Conservation (phyloP, 2,888 invertebrate genomes). For the Petrolisthes manimaculis region DNA sequence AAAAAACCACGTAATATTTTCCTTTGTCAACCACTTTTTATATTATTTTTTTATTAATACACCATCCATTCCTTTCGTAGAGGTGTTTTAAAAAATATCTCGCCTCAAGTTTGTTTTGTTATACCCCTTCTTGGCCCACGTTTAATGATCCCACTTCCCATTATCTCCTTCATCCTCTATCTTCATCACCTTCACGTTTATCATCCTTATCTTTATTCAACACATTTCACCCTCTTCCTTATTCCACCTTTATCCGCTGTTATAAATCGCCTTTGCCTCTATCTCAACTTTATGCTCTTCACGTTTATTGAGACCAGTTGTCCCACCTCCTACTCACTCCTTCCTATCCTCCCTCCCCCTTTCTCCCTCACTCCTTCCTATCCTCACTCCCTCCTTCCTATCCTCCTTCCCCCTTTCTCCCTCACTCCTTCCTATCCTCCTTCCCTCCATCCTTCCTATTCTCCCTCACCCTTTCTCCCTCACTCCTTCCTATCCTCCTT, state of each 20-base stretch:
- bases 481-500: neutral
- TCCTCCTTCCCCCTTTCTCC: neutral
- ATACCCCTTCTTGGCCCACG: no score
- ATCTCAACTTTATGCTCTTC: neutral
- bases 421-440: neutral
- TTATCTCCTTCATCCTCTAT: neutral
- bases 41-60: neutral
- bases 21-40: no score
- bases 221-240: conserved; percentile 5
- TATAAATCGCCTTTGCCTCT: neutral
- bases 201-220: neutral
- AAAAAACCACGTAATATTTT: no score
- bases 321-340: neutral
- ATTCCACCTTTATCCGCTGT: no score
- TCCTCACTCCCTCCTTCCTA: neutral
- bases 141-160: no score
- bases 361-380: neutral
- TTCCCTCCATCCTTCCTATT: neutral
- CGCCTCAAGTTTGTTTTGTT: no score
- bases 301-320: neutral
- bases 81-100: no score
- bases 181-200: neutral
- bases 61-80: neutral
- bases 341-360: neutral
- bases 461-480: neutral